A percentile compares a stretch with the other conserved stretches of the same genome.
These are phyloP conservation scores for Volucella zonaria DNA, from an alignment of 2,888 invertebrate genomes.

Conservation along the genomic window DNA sequence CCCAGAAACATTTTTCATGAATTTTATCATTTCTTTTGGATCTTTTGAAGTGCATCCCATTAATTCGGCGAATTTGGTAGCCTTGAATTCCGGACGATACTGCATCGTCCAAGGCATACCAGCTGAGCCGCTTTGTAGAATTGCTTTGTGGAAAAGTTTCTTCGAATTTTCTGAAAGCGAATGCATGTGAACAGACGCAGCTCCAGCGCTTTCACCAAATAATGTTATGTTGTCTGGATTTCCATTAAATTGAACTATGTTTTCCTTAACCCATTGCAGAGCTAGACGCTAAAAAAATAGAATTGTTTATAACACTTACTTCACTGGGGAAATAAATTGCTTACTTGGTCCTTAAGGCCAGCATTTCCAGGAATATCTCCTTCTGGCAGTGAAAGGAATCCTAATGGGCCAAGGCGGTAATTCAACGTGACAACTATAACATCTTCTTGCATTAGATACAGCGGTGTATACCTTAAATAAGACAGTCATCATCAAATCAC, in stretches of 20 bases:
- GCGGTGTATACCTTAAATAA: constrained; percentile 78
- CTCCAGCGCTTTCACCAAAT: constrained; percentile 82
- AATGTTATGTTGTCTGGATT: constrained; percentile 81
- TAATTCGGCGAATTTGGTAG: constrained; percentile 77
- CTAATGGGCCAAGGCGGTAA: constrained; percentile 80
- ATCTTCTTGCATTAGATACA: constrained; percentile 79
- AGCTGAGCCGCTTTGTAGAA: constrained; percentile 80
- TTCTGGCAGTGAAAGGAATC: constrained; percentile 80
- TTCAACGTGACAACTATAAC: constrained; percentile 81
- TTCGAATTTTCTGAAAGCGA: constrained; percentile 78
- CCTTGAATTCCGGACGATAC: constrained; percentile 75
- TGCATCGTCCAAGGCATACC: constrained; percentile 81
- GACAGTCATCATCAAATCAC: not conserved
- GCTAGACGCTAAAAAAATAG: constrained; percentile 80
- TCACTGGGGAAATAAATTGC: too few relatives aligned
- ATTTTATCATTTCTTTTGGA: constrained; percentile 65
- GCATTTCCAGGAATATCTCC: constrained; percentile 81
- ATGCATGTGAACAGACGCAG: constrained; percentile 79
- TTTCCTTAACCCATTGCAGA: constrained; percentile 82
- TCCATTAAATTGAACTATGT: constrained; percentile 83
- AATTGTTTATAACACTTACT: too few relatives aligned
- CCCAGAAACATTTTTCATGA: constrained; percentile 66
- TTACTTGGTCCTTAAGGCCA: constrained; percentile 77
- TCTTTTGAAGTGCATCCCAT: constrained; percentile 75
- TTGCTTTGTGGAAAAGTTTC: constrained; percentile 80